Base-by-base conservation (phyloP, 2,797 vertebrate genomes). In the Syngnathus acus region DNA sequence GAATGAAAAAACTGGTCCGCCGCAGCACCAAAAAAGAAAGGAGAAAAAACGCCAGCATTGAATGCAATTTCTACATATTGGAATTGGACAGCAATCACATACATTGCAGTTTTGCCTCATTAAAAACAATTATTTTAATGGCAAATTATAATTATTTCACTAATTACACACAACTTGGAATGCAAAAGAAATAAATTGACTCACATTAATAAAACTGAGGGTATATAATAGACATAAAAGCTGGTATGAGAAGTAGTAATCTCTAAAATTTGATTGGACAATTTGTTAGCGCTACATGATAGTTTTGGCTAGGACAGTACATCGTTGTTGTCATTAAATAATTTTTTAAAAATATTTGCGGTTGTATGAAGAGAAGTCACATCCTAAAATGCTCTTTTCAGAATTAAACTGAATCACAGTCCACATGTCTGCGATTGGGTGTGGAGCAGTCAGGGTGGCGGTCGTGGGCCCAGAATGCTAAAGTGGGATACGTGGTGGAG, bases 401-500 rank as follows among this genome's bases (percentile, higher is more conserved):
- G 53, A 17, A 58, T 77, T 69, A 76, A 65, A 40, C 77, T 74
- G 39, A 64, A 71, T 62, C 26, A 5, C 59, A 9, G 16, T 42
- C 1, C 8, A 4, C 11, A 32, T 66, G 67, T 81, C 51, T 40
- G 5, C 70, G 55, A 78, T 68, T 82, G 82, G 74, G 79, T 13
- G 9, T n/a, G 81, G 26, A 21, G 5, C 37, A 72, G 68, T 82
- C 78, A 81, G 13, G 65, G 73, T 32, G 71, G 69, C 50, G 76
- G 71, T 6, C 47, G 77, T 64, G 76, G 82, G 62, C 93, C 92
- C 0, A 90, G 89, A 76, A 93, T 88, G 74, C 90, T 91, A 67
- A 91, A 94, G 77, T 90, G 91, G 38, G 84, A 84, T 0, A 79
- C 81, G 76, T 92, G 91, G 82, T 93, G 92, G 61, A 94, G 89